phyloP scores from a whole-genome alignment of 2,113 vertebrate genomes.

The Antechinus flavipes region DNA sequence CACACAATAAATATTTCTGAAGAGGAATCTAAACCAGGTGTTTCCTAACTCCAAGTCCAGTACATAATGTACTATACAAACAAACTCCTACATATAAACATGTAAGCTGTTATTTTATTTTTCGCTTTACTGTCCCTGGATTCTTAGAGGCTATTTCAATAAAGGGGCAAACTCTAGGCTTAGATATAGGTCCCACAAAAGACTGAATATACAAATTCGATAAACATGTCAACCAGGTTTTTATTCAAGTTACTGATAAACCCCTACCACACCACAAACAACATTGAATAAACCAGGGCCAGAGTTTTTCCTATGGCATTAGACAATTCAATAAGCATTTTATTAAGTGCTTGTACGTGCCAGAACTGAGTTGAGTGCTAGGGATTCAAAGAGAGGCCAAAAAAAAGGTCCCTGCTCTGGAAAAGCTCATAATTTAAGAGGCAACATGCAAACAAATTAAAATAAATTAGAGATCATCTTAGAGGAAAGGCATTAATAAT shows the following conservation, averaged over 20 bases:
- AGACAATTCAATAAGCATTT: not conserved
- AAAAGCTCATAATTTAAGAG: not conserved
- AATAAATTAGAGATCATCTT: not conserved
- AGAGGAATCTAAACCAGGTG: not conserved
- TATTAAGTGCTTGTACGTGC: not conserved
- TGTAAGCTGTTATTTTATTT: not conserved
- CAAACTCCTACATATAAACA: no score
- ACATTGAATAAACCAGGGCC: not conserved
- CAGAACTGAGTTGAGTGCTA: not conserved
- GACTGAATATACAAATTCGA: not conserved
- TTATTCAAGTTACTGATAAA: not conserved
- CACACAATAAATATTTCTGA: not conserved
- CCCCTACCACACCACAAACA: no score
- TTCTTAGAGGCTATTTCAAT: not conserved
- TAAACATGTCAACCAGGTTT: not conserved
- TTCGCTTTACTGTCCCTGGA: not conserved
- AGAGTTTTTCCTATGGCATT: not conserved
- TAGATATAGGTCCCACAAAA: not conserved
- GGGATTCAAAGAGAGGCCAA: not conserved
- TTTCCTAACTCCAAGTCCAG: not conserved
- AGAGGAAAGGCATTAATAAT: not conserved
- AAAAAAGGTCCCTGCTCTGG: not conserved
- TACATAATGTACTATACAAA: not conserved
- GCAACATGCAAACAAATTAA: not conserved
- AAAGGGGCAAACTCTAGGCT: not conserved